Evolutionary conservation across 2,888 invertebrate species (phyloP).

Genomic region (Germaria angustata): DNA sequence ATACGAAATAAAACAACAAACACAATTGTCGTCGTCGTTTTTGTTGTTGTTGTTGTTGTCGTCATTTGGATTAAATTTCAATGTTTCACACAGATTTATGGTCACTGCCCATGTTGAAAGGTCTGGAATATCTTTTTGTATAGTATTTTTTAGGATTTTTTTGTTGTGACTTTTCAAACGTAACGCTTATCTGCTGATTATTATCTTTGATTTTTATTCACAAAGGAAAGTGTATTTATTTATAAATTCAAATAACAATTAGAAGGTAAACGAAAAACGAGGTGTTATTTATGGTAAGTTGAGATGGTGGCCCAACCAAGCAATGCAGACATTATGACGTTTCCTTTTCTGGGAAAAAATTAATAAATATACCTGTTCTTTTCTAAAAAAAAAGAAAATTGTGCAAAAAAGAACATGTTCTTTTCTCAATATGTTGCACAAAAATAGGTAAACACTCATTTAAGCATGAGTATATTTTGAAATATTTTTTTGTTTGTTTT

Average conservation of each 20-base stretch:
- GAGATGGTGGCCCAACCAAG: too few relatives aligned
- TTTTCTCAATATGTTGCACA: too few relatives aligned
- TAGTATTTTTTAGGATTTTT: not conserved
- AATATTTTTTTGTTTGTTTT: too few relatives aligned
- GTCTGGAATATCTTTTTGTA: conserved; percentile 19
- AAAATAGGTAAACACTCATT: too few relatives aligned
- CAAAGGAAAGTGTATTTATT: conserved; percentile 5
- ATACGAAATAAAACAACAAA: conserved; percentile 30
- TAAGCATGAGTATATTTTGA: too few relatives aligned
- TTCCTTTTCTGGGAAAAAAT: too few relatives aligned
- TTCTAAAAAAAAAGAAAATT: too few relatives aligned
- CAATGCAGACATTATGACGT: too few relatives aligned
- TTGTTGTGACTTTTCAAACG: not conserved
- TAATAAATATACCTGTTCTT: too few relatives aligned
- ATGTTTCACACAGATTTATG: conserved; percentile 64
- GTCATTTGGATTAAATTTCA: conserved; percentile 63
- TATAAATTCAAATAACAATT: not conserved
- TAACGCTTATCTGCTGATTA: conserved; percentile 48
- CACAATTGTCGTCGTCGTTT: conserved; percentile 23
- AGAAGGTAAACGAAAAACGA: not conserved
- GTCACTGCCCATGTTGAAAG: conserved; percentile 39
- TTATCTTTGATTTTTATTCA: conserved; percentile 43
- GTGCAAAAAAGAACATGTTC: too few relatives aligned
- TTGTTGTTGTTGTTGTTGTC: not conserved
- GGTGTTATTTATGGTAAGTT: not conserved